Conservation (phyloP, 1,140 invertebrate genomes). For the Lamellibrachia luymesi region DNA sequence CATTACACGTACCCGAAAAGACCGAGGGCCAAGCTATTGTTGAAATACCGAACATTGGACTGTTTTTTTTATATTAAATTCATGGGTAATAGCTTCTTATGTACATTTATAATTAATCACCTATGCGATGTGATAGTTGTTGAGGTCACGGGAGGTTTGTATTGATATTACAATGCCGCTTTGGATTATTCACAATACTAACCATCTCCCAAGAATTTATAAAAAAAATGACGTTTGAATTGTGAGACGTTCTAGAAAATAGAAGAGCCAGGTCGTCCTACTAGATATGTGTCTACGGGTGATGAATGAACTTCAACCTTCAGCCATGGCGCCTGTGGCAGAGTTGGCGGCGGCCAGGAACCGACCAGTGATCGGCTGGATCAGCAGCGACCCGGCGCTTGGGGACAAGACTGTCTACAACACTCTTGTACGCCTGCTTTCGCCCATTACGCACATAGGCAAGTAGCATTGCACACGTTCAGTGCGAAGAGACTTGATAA, state of each 20-base stretch:
- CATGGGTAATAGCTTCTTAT: not conserved
- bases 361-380: conserved; percentile 49
- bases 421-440: conserved; percentile 46
- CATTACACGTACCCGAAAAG: not conserved
- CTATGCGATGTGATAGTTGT: too few species aligned
- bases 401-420: conserved; percentile 44
- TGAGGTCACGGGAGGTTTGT: too few species aligned
- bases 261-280: not conserved
- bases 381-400: conserved; percentile 45
- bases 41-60: not conserved
- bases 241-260: not conserved
- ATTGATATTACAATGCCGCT: too few species aligned
- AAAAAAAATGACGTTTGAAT: not conserved
- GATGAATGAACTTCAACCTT: not conserved
- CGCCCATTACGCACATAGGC: conserved; percentile 43
- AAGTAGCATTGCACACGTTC: not conserved
- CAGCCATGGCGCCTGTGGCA: conserved; percentile 47
- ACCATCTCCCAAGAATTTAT: not conserved
- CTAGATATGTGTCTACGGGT: not conserved
- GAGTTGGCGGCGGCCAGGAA: conserved; percentile 49
- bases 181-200: too few species aligned
- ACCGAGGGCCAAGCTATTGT: not conserved
- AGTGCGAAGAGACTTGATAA: not conserved
- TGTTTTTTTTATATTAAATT: not conserved
- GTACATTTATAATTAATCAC: not conserved